These are phyloP conservation scores for Varecia variegata DNA, from an alignment of 2,797 vertebrate genomes.

Conservation along the genomic window DNA sequence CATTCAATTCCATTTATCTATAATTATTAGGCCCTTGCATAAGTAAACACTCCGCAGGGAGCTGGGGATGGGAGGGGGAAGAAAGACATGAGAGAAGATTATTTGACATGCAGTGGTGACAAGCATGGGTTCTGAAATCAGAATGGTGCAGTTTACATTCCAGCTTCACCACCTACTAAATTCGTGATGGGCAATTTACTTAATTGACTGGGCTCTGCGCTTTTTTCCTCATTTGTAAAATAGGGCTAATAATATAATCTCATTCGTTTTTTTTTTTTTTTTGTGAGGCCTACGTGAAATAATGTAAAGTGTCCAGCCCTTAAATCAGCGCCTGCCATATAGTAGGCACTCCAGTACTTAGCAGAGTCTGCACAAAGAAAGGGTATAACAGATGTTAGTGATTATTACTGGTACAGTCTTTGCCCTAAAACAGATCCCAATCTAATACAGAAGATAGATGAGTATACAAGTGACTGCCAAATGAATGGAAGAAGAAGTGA, in stretches of 20 bases:
- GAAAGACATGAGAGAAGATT: background rate
- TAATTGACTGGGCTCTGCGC: background rate
- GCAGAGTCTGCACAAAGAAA: background rate
- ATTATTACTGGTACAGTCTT: background rate
- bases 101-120: background rate
- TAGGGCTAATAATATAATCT: background rate
- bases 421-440: background rate
- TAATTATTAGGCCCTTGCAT: background rate
- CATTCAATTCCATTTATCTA: background rate
- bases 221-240: slow-evolving; percentile 2
- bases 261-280: background rate
- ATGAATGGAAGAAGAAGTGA: background rate
- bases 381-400: background rate
- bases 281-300: slow-evolving; percentile 16
- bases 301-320: background rate
- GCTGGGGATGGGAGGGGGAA: background rate
- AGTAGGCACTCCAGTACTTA: background rate
- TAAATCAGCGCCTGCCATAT: background rate
- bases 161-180: background rate
- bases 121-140: background rate
- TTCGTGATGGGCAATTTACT: background rate
- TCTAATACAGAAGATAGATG: background rate
- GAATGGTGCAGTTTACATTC: background rate
- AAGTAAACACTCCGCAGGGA: background rate
- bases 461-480: background rate